phyloP scores from a whole-genome alignment of 2,113 vertebrate species.

The Xiphias gladius region DNA sequence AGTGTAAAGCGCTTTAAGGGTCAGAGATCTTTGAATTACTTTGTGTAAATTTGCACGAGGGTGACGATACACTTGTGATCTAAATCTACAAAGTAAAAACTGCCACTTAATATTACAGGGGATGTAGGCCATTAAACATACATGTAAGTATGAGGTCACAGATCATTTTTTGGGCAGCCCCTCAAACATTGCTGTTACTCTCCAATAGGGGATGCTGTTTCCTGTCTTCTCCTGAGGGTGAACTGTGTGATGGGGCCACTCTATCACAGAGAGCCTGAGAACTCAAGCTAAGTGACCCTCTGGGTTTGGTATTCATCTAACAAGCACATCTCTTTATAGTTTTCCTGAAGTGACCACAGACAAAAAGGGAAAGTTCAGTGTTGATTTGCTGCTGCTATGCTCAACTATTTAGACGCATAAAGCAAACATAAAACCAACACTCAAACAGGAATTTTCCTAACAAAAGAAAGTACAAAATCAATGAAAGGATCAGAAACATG shows the following conservation, averaged over 20 bases:
- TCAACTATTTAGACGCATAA: background rate
- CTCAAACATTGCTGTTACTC: slow-evolving; percentile 22
- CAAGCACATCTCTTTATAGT: slow-evolving; percentile 36
- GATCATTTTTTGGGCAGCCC: slow-evolving; percentile 12
- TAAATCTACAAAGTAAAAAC: background rate
- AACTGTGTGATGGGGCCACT: background rate
- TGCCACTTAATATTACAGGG: background rate
- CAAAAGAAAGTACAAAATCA: background rate
- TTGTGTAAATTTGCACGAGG: background rate
- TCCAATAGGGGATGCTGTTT: slow-evolving; percentile 79
- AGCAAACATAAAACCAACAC: background rate
- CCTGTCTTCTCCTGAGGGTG: slow-evolving; percentile 16
- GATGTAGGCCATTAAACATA: background rate
- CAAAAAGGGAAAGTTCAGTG: slow-evolving; percentile 20
- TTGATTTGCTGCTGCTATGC: slow-evolving; percentile 9
- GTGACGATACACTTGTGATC: background rate
- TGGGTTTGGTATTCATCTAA: slow-evolving; percentile 31
- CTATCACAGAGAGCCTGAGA: background rate
- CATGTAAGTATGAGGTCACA: background rate
- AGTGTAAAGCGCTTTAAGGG: background rate
- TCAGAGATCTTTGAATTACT: slow-evolving; percentile 21
- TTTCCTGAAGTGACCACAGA: slow-evolving; percentile 12
- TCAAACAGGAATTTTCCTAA: background rate
- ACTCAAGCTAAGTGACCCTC: slow-evolving; percentile 26
- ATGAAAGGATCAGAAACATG: background rate